These are phyloP conservation scores for Auanema freiburgensis DNA, from an alignment of 2,888 invertebrate species.

Conservation along the genomic window DNA sequence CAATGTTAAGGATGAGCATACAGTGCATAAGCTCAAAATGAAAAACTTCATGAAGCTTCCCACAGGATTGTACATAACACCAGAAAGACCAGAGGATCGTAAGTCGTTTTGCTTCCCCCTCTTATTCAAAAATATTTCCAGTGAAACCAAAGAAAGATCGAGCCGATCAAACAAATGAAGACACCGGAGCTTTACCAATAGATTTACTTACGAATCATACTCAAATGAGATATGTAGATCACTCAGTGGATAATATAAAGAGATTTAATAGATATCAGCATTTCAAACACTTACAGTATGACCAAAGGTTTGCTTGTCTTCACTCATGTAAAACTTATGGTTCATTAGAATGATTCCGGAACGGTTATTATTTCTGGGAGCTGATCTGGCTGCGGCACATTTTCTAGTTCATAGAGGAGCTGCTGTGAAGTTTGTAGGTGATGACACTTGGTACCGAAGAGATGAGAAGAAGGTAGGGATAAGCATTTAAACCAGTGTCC, in stretches of 20 bases:
- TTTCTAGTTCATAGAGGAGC: slow-evolving; percentile 80
- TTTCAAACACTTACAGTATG: slow-evolving; percentile 60
- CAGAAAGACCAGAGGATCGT: slow-evolving; percentile 56
- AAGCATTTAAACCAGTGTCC: neutral
- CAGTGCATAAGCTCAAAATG: slow-evolving; percentile 40
- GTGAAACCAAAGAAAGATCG: slow-evolving; percentile 55
- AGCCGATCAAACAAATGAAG: slow-evolving; percentile 55
- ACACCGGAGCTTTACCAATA: slow-evolving; percentile 51
- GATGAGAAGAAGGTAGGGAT: slow-evolving; percentile 67
- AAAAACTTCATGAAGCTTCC: slow-evolving; percentile 46
- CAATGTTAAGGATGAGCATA: slow-evolving; percentile 32
- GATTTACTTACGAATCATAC: slow-evolving; percentile 56
- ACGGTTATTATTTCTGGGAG: slow-evolving; percentile 69
- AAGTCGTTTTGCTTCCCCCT: slow-evolving; percentile 8
- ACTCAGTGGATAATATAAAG: slow-evolving; percentile 56
- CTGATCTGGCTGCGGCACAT: slow-evolving; percentile 83
- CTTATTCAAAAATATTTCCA: slow-evolving; percentile 11
- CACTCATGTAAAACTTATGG: neutral
- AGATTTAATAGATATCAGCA: slow-evolving; percentile 54
- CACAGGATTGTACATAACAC: slow-evolving; percentile 56
- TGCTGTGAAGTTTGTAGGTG: slow-evolving; percentile 72
- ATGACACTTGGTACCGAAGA: slow-evolving; percentile 69
- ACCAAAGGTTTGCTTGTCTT: slow-evolving; percentile 52
- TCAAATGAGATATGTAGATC: slow-evolving; percentile 57
- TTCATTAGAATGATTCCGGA: slow-evolving; percentile 61